Evolutionary conservation across 2,888 invertebrate genomes (phyloP), one percentile per base, ranked within the genome.

Genomic region (Anthrax anthrax): DNA sequence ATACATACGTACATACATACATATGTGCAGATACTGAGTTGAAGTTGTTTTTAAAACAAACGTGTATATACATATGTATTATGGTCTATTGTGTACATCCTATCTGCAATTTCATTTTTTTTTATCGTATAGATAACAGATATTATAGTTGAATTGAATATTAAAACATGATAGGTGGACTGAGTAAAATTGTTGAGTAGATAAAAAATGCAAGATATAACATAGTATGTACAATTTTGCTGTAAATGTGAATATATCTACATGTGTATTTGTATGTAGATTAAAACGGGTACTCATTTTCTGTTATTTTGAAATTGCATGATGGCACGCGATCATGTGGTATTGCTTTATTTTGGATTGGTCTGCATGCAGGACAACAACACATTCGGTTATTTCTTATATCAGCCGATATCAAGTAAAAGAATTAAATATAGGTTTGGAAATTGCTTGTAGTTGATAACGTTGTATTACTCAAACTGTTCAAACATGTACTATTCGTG

Each of bases 231-330:
- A n/a, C n/a, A n/a, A n/a, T n/a, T n/a, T n/a, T n/a, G n/a, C 23
- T 23, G 8, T 23, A 23, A 6, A 23, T 8, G 8, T 23, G 8
- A 6, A 23, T 23, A 8, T 23, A 23, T 23, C 4, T 23, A 23
- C 8, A 23, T 8, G 4, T 23, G 8, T 23, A 23, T 6, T 4
- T 8, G 23, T 4, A 23, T 41, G 37, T 29, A 41, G 41, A 46
- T 46, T 41, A 41, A 46, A 41, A 41, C 37, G 41, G 40, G 46
- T 37, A 46, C 46, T 46, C 46, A 46, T 46, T 46, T 46, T 46
- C 46, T 41, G 46, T 42, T 41, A 41, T 42, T 46, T 54, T 58
- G 57, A 61, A 64, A 65, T 66, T 65, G 65, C 65, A 65, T 65
- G 64, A 60, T 62, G 54, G 56, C 65, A 65, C 64, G 65, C 65